A percentile compares a stretch with the other conserved stretches of the same genome.
phyloP scores from a whole-genome alignment of 2,797 vertebrate species.

The Gallirallus australis region DNA sequence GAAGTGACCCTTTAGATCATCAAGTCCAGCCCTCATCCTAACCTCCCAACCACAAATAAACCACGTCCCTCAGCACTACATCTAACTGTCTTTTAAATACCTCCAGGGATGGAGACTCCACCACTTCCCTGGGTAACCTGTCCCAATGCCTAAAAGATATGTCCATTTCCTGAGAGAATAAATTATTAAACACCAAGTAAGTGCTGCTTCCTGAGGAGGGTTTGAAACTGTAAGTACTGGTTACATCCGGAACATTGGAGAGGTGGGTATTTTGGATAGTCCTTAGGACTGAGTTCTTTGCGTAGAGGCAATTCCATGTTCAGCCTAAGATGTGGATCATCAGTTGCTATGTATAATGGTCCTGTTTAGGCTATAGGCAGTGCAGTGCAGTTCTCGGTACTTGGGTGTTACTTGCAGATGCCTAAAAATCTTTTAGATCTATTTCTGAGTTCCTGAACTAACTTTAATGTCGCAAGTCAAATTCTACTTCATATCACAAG shows the following conservation, averaged over 20 bases:
- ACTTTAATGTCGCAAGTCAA: neutral
- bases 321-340: neutral
- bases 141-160: neutral
- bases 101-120: too few species aligned
- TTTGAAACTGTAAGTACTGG: neutral
- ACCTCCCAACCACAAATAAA: too few species aligned
- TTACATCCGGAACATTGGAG: neutral
- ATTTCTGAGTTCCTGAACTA: slow-evolving; percentile 2
- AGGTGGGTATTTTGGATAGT: neutral
- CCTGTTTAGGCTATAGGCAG: neutral
- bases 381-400: neutral
- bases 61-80: too few species aligned
- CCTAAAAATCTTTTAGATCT: neutral
- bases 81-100: too few species aligned
- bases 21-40: too few species aligned
- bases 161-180: neutral
- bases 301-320: neutral
- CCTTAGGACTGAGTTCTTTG: neutral
- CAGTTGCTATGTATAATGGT: neutral
- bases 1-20: too few species aligned
- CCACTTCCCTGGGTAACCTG: too few species aligned
- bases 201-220: neutral
- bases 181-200: neutral
- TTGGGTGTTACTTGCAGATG: neutral
- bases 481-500: slow-evolving; percentile 36